These are phyloP conservation scores for Orthosia incerta DNA, from an alignment of 2,888 invertebrate genomes.

Conservation along the genomic window DNA sequence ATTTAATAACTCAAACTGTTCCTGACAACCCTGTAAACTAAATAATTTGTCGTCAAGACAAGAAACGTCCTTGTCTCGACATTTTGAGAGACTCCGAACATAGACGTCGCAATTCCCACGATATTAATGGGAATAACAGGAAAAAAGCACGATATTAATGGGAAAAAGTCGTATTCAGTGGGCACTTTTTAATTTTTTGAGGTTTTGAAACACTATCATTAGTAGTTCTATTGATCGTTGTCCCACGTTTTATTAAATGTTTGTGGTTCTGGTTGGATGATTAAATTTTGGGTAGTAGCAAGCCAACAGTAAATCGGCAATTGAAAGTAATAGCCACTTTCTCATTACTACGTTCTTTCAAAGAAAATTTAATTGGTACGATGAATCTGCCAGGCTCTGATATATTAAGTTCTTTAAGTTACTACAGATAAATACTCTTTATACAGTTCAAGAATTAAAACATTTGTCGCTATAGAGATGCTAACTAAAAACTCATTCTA, in stretches of 20 bases:
- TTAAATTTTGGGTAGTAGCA: not conserved
- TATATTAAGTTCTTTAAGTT: no score
- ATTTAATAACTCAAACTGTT: not conserved
- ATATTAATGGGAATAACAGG: constrained; percentile 11
- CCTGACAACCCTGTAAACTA: constrained; percentile 45
- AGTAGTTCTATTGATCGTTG: constrained; percentile 1
- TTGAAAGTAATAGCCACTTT: no score
- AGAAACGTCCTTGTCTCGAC: constrained; percentile 42
- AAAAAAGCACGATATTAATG: not conserved
- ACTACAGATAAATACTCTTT: no score
- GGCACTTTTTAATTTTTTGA: constrained; percentile 28
- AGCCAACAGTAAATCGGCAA: not conserved
- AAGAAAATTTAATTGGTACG: no score
- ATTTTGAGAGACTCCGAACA: constrained; percentile 68
- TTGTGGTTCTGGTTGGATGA: not conserved
- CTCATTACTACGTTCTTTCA: no score
- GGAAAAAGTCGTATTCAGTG: constrained; percentile 19
- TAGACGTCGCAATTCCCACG: constrained; percentile 68
- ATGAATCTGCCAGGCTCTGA: no score
- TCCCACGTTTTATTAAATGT: not conserved
- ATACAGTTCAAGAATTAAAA: no score
- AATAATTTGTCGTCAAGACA: constrained; percentile 34
- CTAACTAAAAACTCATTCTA: no score
- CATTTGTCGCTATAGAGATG: no score
- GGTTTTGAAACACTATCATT: constrained; percentile 34